Percentiles rank a stretch among this genome's conserved stretches.
phyloP scores from a whole-genome alignment of 2,888 invertebrate genomes.

The Zaprionus lineosus region DNA sequence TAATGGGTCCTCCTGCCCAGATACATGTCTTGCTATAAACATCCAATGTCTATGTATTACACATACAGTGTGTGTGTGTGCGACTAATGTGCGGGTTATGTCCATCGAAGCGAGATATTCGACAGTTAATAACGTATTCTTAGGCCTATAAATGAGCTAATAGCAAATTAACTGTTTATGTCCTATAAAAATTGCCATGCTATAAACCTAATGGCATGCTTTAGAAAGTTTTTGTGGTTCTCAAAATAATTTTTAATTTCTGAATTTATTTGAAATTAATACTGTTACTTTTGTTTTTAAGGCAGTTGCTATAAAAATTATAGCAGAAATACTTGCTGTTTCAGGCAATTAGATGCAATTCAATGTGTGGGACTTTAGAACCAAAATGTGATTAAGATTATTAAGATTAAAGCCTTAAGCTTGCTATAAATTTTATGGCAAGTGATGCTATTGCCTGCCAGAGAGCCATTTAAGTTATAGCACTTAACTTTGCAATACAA shows the following conservation, averaged over 20 bases:
- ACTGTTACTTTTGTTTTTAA: no score
- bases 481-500: neutral
- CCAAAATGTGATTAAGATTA: no score
- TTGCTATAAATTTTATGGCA: conserved; percentile 19
- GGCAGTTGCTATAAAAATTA: conserved; percentile 25
- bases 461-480: no score
- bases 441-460: neutral
- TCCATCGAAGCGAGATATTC: conserved; percentile 9
- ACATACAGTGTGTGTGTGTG: neutral
- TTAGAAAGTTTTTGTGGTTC: no score
- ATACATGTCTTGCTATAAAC: conserved; percentile 1
- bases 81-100: conserved; percentile 20
- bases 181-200: no score
- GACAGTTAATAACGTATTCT: conserved; percentile 5
- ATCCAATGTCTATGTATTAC: neutral
- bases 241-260: no score
- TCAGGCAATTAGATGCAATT: no score
- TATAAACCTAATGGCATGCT: no score
- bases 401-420: neutral
- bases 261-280: no score
- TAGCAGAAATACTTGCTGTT: no score
- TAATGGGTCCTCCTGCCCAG: conserved; percentile 28
- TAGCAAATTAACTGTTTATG: no score
- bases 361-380: no score
- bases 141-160: neutral